phyloP scores from a whole-genome alignment of 2,113 vertebrate species.

The Lasiurus cinereus region DNA sequence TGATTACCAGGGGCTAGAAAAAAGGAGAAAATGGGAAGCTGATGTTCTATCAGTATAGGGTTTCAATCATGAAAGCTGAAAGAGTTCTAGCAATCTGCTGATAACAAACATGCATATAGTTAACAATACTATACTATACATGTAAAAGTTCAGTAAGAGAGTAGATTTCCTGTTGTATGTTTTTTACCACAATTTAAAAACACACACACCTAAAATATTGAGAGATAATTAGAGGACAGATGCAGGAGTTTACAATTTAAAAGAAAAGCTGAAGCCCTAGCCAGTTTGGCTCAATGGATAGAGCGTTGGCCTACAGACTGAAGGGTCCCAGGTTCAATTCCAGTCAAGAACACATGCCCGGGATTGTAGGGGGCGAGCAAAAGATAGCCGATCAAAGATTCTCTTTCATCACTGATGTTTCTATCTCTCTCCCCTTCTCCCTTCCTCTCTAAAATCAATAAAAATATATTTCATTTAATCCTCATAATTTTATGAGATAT shows the following conservation, averaged over 20 bases:
- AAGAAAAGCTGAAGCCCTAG: neutral
- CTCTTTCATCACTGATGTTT: no score
- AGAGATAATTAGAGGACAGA: constrained; percentile 50
- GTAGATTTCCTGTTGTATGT: neutral
- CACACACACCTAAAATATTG: neutral
- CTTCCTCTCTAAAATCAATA: no score
- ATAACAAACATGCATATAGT: neutral
- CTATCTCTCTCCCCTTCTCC: no score
- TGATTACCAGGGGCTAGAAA: neutral
- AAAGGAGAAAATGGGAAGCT: neutral
- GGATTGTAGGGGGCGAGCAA: no score
- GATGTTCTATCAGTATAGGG: neutral
- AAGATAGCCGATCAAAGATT: no score
- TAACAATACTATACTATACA: neutral
- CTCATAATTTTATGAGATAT: constrained; percentile 5
- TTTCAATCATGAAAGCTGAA: neutral
- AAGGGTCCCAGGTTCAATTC: neutral
- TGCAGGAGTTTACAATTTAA: neutral
- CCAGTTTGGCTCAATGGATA: neutral
- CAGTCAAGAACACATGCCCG: neutral
- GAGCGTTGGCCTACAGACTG: neutral
- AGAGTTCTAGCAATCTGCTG: constrained; percentile 3
- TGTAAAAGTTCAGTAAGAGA: neutral
- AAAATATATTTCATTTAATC: neutral
- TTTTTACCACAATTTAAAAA: constrained; percentile 23